Base-by-base conservation (phyloP, 2,888 invertebrate genomes). In the Subacronicta megacephala region DNA sequence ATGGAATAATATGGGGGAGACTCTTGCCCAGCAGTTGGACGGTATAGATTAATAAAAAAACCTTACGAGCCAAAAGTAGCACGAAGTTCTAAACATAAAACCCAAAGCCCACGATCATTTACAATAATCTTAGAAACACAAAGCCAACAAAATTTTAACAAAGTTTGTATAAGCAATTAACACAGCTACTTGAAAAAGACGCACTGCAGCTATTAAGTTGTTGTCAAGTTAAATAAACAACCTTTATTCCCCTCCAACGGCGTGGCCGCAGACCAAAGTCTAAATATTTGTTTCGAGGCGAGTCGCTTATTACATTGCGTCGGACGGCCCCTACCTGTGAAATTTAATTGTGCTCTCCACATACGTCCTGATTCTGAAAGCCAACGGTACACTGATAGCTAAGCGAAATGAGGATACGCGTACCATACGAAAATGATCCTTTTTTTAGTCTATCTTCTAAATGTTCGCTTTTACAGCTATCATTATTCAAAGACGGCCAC, bases 301-400 rank as follows among this genome's bases (percentile, higher is more conserved):
- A 86, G 82, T 82, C 89, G 86, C 86, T 90, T 90, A 92, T 92
- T 91, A 89, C 90, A 87, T 92, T 92, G 87, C 77, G 87, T 88
- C 83, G 85, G 87, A 83, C 83, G 79, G 74, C 79, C 54, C 31
- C 58, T 79, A 85, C 88, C 85, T 83, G 85, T 81, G 82, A 88
- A 92, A 91, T 91, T 90, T 88, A 92, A 92, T 92, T 92, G 88
- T 88, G 63, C 81, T 84, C 79, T 82, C 82, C 83, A 88, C 87
- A 87, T 86, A 83, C 77, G 77, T 79, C 80, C 77, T 78, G 85
- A 85, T 87, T 86, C 82, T 72, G 80, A 79, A 81, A 76, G 47
- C 40, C 40, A 29, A 7, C 38, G 31, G 17, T 33, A 46, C 60
- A 76, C 43, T 18, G 26, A 46, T 17, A 58, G 31, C 37, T n/a